phyloP scores from a whole-genome alignment of 2,113 vertebrate species.

The Neogobius melanostomus region DNA sequence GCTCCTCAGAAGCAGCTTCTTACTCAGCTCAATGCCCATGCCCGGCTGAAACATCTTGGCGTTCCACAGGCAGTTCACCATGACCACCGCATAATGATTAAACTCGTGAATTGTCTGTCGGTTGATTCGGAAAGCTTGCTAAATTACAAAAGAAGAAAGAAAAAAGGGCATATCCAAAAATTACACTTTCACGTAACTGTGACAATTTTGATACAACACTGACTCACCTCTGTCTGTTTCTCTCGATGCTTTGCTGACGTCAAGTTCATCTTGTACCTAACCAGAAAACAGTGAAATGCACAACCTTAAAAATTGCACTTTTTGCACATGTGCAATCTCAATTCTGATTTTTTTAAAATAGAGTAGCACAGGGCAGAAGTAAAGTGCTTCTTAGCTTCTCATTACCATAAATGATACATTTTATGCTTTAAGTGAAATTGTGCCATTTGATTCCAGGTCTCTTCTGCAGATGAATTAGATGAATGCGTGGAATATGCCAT shows the following conservation, averaged over 20 bases:
- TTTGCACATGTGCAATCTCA: too few species aligned
- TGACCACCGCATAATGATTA: slow-evolving; percentile 82
- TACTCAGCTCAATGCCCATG: slow-evolving; percentile 68
- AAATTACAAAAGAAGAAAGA: not conserved
- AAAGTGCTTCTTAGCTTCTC: slow-evolving; percentile 18
- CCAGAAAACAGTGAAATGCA: slow-evolving; percentile 11
- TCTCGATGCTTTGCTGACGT: slow-evolving; percentile 85
- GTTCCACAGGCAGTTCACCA: slow-evolving; percentile 91
- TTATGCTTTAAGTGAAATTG: slow-evolving; percentile 21
- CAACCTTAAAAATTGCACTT: not conserved
- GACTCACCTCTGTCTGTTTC: slow-evolving; percentile 78
- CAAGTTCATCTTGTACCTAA: slow-evolving; percentile 88
- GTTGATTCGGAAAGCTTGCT: slow-evolving; percentile 82
- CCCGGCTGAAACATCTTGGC: slow-evolving; percentile 78
- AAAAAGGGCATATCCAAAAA: slow-evolving; percentile 16
- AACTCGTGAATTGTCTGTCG: slow-evolving; percentile 82
- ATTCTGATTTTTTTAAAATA: not conserved
- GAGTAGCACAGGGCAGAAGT: slow-evolving; percentile 13
- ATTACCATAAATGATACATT: slow-evolving; percentile 56
- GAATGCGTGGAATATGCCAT: slow-evolving; percentile 19
- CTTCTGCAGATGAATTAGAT: slow-evolving; percentile 35
- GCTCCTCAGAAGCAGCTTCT: slow-evolving; percentile 74
- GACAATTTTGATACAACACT: too few species aligned
- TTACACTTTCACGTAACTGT: not conserved
- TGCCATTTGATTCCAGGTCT: slow-evolving; percentile 28